phyloP scores from a whole-genome alignment of 2,888 invertebrate genomes.

The Cosmopolites sordidus region DNA sequence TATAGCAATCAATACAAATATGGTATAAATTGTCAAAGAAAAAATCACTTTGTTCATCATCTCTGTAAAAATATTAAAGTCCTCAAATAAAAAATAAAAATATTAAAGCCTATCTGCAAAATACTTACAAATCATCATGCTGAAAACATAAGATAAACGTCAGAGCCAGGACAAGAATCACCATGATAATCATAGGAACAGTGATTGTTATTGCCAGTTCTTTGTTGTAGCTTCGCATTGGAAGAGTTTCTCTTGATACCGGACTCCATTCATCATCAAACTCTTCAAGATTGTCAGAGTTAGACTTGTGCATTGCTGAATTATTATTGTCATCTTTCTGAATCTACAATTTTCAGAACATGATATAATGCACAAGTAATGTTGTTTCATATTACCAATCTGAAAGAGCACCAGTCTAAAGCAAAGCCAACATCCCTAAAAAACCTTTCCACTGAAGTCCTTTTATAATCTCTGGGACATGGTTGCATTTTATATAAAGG shows the following conservation, averaged over 20 bases:
- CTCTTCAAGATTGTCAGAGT: constrained; percentile 5
- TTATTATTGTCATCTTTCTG: constrained; percentile 34
- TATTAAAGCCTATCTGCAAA: constrained; percentile 8
- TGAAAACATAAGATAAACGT: constrained; percentile 72
- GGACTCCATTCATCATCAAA: constrained; percentile 54
- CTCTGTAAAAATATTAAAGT: constrained; percentile 51
- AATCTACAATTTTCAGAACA: constrained; percentile 34
- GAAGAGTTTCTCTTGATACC: constrained; percentile 57
- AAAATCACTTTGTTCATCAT: constrained; percentile 61
- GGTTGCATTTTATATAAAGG: constrained; percentile 72
- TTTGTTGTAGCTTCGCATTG: constrained; percentile 63
- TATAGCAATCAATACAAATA: constrained; percentile 61
- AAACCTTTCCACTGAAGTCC: constrained; percentile 77
- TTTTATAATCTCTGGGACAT: constrained; percentile 78
- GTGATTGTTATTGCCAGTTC: constrained; percentile 68
- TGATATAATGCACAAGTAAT: too few species aligned
- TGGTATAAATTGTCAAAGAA: constrained; percentile 69
- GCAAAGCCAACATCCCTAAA: constrained; percentile 76
- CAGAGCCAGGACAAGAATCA: constrained; percentile 62
- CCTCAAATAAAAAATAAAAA: not conserved
- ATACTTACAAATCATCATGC: constrained; percentile 71
- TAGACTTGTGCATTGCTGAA: constrained; percentile 20
- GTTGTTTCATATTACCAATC: constrained; percentile 63
- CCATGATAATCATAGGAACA: constrained; percentile 63
- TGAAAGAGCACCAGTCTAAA: constrained; percentile 86